phyloP scores from a whole-genome alignment of 2,888 invertebrate species.

The Drosophila rellima region DNA sequence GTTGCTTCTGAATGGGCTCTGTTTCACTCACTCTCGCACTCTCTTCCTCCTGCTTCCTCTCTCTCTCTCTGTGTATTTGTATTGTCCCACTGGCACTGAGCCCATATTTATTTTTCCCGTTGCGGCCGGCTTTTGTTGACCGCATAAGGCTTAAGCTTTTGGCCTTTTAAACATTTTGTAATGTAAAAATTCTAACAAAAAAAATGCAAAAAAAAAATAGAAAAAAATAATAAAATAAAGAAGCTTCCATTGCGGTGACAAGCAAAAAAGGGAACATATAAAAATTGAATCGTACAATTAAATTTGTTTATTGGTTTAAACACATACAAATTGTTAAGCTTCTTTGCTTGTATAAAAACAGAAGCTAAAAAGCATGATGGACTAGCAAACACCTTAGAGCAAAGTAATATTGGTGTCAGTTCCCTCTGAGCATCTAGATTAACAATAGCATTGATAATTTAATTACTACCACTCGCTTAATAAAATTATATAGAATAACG shows the following conservation, averaged over 20 bases:
- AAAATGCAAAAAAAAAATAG: conserved; percentile 19
- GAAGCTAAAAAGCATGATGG: background rate
- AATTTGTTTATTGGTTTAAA: conserved; percentile 68
- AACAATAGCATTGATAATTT: background rate
- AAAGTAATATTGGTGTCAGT: background rate
- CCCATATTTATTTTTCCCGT: conserved; percentile 75
- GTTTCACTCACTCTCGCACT: conserved; percentile 2
- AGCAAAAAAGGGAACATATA: conserved; percentile 28
- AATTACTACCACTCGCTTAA: no score
- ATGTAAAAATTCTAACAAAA: conserved; percentile 63
- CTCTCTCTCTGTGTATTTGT: background rate
- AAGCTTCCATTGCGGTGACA: conserved; percentile 36
- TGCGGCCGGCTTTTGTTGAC: conserved; percentile 77
- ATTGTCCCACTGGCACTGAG: conserved; percentile 39
- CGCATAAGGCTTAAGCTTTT: conserved; percentile 75
- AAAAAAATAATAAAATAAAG: conserved; percentile 20
- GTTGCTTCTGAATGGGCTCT: conserved; percentile 27
- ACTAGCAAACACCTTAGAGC: background rate
- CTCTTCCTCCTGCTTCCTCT: background rate
- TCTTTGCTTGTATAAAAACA: conserved; percentile 19
- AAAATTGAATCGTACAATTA: conserved; percentile 54
- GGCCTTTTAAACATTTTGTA: conserved; percentile 77
- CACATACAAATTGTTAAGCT: conserved; percentile 66
- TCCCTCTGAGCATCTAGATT: background rate
- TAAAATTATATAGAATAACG: no score